Percentiles rank a stretch among this genome's conserved stretches.
These are phyloP conservation scores for Watsonalla cultraria DNA, from an alignment of 2,888 invertebrate species.

Conservation along the genomic window DNA sequence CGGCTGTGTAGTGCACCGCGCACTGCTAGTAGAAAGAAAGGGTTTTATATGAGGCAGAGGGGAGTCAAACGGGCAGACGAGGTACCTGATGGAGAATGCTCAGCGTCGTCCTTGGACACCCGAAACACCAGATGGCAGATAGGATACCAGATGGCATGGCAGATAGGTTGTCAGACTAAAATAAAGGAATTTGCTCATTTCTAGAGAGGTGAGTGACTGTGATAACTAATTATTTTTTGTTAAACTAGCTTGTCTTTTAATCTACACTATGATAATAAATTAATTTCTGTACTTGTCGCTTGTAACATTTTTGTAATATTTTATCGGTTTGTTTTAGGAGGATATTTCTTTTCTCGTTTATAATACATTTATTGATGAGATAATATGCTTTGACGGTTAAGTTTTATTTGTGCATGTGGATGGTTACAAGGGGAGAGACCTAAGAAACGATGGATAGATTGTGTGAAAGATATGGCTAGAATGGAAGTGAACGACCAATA, in stretches of 20 bases:
- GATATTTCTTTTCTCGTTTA: too few relatives aligned
- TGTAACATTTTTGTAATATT: not conserved
- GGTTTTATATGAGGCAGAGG: not conserved
- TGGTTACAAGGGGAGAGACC: too few relatives aligned
- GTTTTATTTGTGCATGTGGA: too few relatives aligned
- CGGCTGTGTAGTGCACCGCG: constrained; percentile 8
- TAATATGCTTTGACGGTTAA: too few relatives aligned
- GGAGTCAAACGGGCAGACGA: too few relatives aligned
- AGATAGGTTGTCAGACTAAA: not conserved
- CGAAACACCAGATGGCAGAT: too few relatives aligned
- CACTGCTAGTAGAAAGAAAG: not conserved
- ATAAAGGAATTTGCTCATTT: not conserved
- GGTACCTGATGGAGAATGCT: too few relatives aligned
- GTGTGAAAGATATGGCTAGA: too few relatives aligned
- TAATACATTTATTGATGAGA: too few relatives aligned
- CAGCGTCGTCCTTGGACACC: too few relatives aligned
- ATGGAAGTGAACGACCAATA: too few relatives aligned
- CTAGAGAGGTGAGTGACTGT: not conserved
- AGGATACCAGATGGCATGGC: not conserved
- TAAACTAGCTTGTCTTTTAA: not conserved
- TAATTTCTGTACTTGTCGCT: not conserved
- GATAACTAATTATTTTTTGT: not conserved
- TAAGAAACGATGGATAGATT: too few relatives aligned
- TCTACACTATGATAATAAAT: not conserved
- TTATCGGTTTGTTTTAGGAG: not conserved